phyloP scores from a whole-genome alignment of 2,888 invertebrate species.

The Gasteruption jaculator region DNA sequence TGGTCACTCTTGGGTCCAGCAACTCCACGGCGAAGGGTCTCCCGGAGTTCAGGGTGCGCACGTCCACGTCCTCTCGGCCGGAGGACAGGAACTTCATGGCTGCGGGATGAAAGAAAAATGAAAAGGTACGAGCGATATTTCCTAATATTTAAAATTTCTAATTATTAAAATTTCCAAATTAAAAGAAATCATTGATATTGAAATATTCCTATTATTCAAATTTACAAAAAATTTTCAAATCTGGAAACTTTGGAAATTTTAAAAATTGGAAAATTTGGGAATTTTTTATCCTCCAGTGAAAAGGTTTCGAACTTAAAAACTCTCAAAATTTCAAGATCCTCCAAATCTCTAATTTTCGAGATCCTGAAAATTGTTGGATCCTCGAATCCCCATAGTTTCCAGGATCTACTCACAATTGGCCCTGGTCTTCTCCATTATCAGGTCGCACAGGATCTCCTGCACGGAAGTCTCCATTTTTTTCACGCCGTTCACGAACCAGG shows the following conservation, averaged over 20 bases:
- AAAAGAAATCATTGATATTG: not conserved
- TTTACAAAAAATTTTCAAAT: too few species aligned
- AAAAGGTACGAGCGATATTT: not conserved
- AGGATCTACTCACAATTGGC: constrained; percentile 52
- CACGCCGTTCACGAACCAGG: constrained; percentile 83
- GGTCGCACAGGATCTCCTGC: constrained; percentile 78
- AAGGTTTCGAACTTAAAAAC: too few species aligned
- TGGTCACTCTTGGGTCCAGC: constrained; percentile 60
- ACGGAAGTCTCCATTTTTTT: constrained; percentile 82
- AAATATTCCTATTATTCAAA: too few species aligned
- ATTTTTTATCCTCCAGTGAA: too few species aligned
- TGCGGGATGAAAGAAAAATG: constrained; percentile 26
- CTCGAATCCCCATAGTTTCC: too few species aligned
- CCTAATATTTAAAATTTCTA: constrained; percentile 3
- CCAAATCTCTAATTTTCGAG: too few species aligned
- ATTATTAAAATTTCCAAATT: constrained; percentile 2
- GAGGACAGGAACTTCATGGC: constrained; percentile 81
- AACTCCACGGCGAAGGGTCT: constrained; percentile 91
- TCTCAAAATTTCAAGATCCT: constrained; percentile 2
- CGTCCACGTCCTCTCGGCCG: constrained; percentile 96
- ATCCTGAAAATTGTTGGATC: not conserved
- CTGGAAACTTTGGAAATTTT: too few species aligned
- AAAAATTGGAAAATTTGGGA: too few species aligned
- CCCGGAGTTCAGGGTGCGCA: constrained; percentile 85
- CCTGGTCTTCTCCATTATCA: constrained; percentile 60